phyloP scores from a whole-genome alignment of 1,140 invertebrate species.

The Trichoplusia ni region DNA sequence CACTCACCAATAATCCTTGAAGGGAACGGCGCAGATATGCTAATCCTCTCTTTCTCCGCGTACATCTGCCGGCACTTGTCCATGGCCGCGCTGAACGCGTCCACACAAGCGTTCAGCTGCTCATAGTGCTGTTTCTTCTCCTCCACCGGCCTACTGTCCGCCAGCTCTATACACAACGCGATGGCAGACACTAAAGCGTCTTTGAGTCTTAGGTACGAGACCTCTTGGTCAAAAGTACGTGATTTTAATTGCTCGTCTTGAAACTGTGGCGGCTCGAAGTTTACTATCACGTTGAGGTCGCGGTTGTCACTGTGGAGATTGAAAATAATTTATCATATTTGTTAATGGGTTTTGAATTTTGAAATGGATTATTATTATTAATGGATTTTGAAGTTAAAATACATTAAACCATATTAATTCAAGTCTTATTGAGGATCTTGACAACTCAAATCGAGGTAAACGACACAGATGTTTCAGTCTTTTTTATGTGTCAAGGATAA shows the following conservation, averaged over 20 bases:
- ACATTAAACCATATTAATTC: no score
- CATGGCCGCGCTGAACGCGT: slow-evolving; percentile 54
- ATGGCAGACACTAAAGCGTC: slow-evolving; percentile 64
- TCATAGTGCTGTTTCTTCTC: slow-evolving; percentile 49
- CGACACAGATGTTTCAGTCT: no score
- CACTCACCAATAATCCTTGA: slow-evolving; percentile 66
- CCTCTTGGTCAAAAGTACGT: slow-evolving; percentile 68
- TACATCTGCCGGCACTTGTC: slow-evolving; percentile 51
- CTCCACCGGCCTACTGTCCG: slow-evolving; percentile 49
- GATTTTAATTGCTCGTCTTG: slow-evolving; percentile 86
- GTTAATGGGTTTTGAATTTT: no score
- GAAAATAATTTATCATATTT: no score
- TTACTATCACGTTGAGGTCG: slow-evolving; percentile 82
- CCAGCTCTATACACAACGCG: slow-evolving; percentile 59
- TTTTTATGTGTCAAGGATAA: no score
- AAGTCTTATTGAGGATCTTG: no score
- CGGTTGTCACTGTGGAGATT: slow-evolving; percentile 84
- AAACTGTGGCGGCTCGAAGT: slow-evolving; percentile 86
- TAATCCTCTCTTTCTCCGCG: slow-evolving; percentile 40
- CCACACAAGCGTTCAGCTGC: slow-evolving; percentile 53
- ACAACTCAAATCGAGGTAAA: no score
- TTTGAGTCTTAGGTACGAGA: slow-evolving; percentile 65
- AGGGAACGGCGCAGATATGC: slow-evolving; percentile 62
- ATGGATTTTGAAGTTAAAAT: no score
- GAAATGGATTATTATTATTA: no score